Conservation (phyloP, 2,888 invertebrate species). For the Bruchidius siliquastri region DNA sequence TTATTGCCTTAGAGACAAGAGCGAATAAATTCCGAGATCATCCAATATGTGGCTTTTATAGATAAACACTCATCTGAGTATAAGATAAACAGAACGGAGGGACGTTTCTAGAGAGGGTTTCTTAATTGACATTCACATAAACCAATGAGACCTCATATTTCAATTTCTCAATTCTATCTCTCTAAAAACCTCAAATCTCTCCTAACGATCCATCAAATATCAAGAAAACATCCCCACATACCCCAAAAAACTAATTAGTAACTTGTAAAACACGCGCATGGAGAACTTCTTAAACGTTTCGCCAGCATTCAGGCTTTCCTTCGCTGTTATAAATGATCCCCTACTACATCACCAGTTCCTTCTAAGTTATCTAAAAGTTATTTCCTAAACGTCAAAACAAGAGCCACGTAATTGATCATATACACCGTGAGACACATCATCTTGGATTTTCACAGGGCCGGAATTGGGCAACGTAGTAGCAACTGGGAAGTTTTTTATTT, state of each 20-base stretch:
- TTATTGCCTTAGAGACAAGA: too few relatives aligned
- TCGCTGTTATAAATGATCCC: not conserved
- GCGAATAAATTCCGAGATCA: too few relatives aligned
- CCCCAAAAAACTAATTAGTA: not conserved
- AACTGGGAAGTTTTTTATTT: constrained; percentile 4
- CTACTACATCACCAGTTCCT: constrained; percentile 6
- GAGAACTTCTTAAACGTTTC: not conserved
- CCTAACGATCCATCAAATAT: not conserved
- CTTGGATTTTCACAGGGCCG: constrained; percentile 4
- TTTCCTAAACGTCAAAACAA: constrained; percentile 49
- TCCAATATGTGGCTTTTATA: too few relatives aligned
- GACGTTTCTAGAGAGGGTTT: too few relatives aligned
- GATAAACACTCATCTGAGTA: too few relatives aligned
- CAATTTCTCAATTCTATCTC: not conserved
- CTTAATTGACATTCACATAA: too few relatives aligned
- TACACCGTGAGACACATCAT: constrained; percentile 23
- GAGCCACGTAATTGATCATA: constrained; percentile 48
- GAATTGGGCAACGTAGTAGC: not conserved
- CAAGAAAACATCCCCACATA: not conserved
- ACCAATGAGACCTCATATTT: not conserved
- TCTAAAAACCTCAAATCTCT: not conserved
- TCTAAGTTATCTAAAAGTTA: constrained; percentile 40
- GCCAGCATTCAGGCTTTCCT: not conserved
- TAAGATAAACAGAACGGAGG: too few relatives aligned
- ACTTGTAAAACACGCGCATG: not conserved